phyloP scores from a whole-genome alignment of 2,888 invertebrate species.

The Digitonthophagus gazella region DNA sequence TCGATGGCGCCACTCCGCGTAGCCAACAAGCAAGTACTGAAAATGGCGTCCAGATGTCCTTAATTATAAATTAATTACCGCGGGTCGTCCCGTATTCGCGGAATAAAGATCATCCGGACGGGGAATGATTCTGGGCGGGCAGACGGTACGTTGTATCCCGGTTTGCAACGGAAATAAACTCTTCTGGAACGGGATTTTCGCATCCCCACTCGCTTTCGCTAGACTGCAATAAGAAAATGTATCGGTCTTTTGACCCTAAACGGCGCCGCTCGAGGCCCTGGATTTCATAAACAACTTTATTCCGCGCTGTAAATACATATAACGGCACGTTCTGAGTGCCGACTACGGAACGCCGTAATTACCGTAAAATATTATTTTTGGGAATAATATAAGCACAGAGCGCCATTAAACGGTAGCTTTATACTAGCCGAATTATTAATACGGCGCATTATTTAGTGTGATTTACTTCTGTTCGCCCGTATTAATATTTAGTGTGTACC shows the following conservation, averaged over 20 bases:
- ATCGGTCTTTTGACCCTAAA: conserved; percentile 50
- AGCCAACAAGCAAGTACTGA: no score
- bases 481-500: not conserved
- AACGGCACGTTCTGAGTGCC: conserved; percentile 32
- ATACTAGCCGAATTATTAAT: conserved; percentile 42
- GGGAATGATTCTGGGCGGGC: conserved; percentile 16
- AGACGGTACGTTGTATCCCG: conserved; percentile 22
- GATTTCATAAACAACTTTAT: conserved; percentile 52
- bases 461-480: conserved; percentile 35
- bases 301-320: conserved; percentile 49
- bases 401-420: conserved; percentile 39
- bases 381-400: conserved; percentile 46
- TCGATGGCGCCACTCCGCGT: no score
- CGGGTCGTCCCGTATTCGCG: conserved; percentile 17
- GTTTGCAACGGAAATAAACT: conserved; percentile 24
- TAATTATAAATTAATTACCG: conserved; percentile 26
- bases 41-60: conserved; percentile 24
- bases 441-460: conserved; percentile 44
- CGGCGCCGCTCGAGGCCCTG: conserved; percentile 44
- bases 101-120: conserved; percentile 4
- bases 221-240: conserved; percentile 40
- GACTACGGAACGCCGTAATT: conserved; percentile 40
- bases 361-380: conserved; percentile 52
- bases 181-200: conserved; percentile 19
- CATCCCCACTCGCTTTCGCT: not conserved